Evolutionary conservation across 2,888 invertebrate genomes (phyloP).

Genomic region (Sicus ferrugineus): DNA sequence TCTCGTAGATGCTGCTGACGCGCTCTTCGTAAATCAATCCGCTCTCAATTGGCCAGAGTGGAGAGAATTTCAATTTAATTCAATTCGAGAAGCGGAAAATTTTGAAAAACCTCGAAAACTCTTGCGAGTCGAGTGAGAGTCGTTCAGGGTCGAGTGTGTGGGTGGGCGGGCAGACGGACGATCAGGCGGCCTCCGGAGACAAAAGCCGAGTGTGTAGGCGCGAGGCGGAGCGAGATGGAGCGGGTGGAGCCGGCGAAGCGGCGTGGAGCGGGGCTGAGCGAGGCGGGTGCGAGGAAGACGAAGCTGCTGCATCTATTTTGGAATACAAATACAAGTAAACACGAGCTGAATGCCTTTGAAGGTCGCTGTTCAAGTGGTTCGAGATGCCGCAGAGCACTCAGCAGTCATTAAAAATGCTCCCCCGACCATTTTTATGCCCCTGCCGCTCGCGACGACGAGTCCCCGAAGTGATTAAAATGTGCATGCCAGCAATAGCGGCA

Average conservation of each 20-base stretch:
- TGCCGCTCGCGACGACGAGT: not conserved
- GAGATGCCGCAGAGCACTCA: not conserved
- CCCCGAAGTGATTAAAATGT: conserved; percentile 27
- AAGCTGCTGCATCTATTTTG: too few relatives aligned
- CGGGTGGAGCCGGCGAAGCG: too few relatives aligned
- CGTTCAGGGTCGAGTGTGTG: too few relatives aligned
- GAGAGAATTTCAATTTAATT: too few relatives aligned
- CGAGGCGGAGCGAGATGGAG: not conserved
- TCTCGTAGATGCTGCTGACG: too few relatives aligned
- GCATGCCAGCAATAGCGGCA: not conserved
- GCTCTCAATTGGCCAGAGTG: too few relatives aligned
- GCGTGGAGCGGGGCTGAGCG: not conserved
- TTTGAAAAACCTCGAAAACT: too few relatives aligned
- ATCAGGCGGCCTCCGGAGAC: not conserved
- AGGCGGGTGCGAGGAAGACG: not conserved
- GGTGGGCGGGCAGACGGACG: not conserved
- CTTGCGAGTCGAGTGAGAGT: too few relatives aligned
- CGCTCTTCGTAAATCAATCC: too few relatives aligned
- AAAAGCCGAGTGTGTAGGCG: too few relatives aligned
- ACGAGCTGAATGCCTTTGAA: not conserved
- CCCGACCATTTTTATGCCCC: not conserved
- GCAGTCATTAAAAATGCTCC: conserved; percentile 2
- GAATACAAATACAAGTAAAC: too few relatives aligned
- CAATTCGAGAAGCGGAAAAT: too few relatives aligned
- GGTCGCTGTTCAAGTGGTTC: not conserved